Conservation (phyloP, 2,113 vertebrate genomes). For the Hystrix cristata region DNA sequence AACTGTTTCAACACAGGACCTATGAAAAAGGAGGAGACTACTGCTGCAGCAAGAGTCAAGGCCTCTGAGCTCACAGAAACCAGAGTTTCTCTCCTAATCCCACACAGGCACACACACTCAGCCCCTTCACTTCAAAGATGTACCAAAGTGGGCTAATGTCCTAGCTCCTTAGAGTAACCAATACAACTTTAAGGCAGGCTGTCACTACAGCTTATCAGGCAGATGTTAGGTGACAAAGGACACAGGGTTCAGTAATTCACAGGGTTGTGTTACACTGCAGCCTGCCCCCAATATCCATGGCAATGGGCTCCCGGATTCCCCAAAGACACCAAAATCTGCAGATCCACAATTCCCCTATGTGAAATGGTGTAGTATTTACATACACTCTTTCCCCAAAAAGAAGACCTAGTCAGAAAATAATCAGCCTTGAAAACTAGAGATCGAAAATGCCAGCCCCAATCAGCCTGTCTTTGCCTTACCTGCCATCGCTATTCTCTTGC, state of each 20-base stretch:
- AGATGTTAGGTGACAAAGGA: neutral
- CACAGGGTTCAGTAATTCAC: neutral
- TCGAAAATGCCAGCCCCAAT: neutral
- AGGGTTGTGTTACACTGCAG: neutral
- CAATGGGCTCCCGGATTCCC: neutral
- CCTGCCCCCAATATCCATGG: neutral
- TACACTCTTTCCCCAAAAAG: neutral
- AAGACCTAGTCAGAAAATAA: neutral
- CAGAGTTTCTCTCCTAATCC: neutral
- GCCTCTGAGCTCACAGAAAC: neutral
- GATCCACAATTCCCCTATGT: neutral
- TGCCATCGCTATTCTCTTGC: neutral
- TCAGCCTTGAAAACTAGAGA: neutral
- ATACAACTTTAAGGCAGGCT: neutral
- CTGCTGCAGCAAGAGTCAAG: neutral
- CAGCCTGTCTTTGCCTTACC: neutral
- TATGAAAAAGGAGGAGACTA: neutral
- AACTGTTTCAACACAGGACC: neutral
- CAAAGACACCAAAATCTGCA: neutral
- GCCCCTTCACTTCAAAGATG: neutral
- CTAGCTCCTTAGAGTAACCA: neutral
- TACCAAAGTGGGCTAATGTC: rapidly evolving
- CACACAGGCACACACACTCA: neutral
- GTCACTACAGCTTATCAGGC: neutral
- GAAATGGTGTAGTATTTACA: neutral